Evolutionary conservation across 2,888 invertebrate species (phyloP), one percentile per base, ranked within the genome.

Genomic region (Macrosiphum euphorbiae): DNA sequence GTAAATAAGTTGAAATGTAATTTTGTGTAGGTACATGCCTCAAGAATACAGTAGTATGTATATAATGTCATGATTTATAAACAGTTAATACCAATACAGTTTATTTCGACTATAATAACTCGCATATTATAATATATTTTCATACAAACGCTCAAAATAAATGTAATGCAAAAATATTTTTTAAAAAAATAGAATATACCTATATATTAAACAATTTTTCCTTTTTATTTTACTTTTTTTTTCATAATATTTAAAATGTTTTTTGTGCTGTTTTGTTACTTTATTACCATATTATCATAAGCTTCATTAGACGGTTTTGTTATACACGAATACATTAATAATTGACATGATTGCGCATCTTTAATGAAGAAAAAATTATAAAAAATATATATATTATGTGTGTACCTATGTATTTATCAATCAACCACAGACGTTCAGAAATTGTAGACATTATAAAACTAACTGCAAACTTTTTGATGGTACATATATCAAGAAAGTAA

Each of bases 401-500:
- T 44, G 44, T 44, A 44, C 3, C n/a, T 20, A 20, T 16, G 5
- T 78, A 78, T 35, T 78, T 78, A 78, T 78, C 78, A 78, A 78
- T 78, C 78, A 78, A 78, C 78, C 35, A 78, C 35, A 78, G 78
- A 20, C 78, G 2, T 78, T 7, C 35, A 78, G 35, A 52, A 28
- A 44, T 58, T 44, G 24, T 52, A 44, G 44, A 91, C 11, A 55
- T 55, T 85, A 85, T 44, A 85, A 91, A 85, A 55, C n/a, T 44
- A n/a, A 85, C 20, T n/a, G 2, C 11, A 52, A 44, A 85, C 55
- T 85, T 55, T 55, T 47, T 44, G 50, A 84, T 90, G 13, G n/a
- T 20, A 28, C 24, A n/a, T 55, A 52, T 41, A 50, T 90, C 10
- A 47, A 35, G 50, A 90, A 90, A 90, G 90, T 50, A 90, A 91